These are phyloP conservation scores for Falcunculus frontatus DNA, from an alignment of 2,113 vertebrate genomes.

Conservation along the genomic window DNA sequence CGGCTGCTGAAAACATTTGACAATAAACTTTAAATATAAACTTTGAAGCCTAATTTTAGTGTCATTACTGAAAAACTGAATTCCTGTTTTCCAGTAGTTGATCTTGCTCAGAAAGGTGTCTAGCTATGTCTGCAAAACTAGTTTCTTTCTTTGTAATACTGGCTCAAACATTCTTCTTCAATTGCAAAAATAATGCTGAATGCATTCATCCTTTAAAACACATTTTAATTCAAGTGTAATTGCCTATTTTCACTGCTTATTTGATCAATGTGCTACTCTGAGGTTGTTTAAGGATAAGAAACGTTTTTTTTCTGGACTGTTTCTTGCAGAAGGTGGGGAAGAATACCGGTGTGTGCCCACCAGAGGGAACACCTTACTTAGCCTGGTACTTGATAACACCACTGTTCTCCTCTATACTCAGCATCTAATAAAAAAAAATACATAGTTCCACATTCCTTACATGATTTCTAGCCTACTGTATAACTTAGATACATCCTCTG, in stretches of 20 bases:
- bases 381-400: neutral
- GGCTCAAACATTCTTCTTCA: neutral
- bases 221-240: neutral
- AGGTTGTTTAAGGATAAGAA: neutral
- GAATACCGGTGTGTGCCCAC: neutral
- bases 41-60: neutral
- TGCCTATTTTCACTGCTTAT: neutral
- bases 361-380: neutral
- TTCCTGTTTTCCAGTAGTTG: neutral
- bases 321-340: neutral
- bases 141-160: neutral
- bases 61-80: neutral
- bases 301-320: neutral
- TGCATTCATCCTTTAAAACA: neutral
- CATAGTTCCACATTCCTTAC: neutral
- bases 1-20: neutral
- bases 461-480: neutral
- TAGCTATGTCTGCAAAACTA: neutral
- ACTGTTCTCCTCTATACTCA: neutral
- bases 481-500: neutral
- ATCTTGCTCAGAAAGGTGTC: neutral
- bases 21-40: neutral
- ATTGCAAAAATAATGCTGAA: neutral
- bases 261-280: neutral
- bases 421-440: neutral